Conservation (phyloP, 2,888 invertebrate genomes). For the Bedellia somnulentella region DNA sequence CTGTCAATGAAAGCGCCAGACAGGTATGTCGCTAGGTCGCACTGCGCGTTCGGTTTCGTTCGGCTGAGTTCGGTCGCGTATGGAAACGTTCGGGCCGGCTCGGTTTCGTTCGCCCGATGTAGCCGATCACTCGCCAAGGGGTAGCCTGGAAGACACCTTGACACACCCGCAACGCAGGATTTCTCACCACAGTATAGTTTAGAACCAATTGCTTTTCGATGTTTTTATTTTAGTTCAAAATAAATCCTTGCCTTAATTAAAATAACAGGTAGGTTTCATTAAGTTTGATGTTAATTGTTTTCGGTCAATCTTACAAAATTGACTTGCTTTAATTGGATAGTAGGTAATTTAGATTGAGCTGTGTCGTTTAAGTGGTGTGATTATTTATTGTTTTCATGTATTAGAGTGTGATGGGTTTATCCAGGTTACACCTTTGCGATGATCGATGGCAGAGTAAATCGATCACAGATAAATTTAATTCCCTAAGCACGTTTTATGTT, state of each 20-base stretch:
- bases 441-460: conserved; percentile 16
- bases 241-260: conserved; percentile 5
- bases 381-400: conserved; percentile 41
- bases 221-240: conserved; percentile 35
- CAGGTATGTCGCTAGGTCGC: conserved; percentile 64
- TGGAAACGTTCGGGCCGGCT: conserved; percentile 43
- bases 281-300: conserved; percentile 33
- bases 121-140: conserved; percentile 40
- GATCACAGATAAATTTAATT: conserved; percentile 61
- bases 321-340: conserved; percentile 32
- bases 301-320: conserved; percentile 10
- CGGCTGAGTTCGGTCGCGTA: conserved; percentile 49
- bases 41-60: conserved; percentile 49
- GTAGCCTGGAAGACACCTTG: conserved; percentile 56
- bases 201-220: conserved; percentile 49
- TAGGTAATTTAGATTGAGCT: conserved; percentile 27
- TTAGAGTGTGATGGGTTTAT: conserved; percentile 46
- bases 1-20: conserved; percentile 76
- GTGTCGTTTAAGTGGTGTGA: conserved; percentile 48
- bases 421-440: conserved; percentile 56
- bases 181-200: conserved; percentile 41
- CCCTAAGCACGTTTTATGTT: no score
- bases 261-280: conserved; percentile 35
- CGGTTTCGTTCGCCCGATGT: conserved; percentile 21
- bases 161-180: conserved; percentile 56